A percentile compares a stretch with the other conserved stretches of the same genome.
phyloP scores from a whole-genome alignment of 2,888 invertebrate genomes.

The Hypselothyrea guttata region DNA sequence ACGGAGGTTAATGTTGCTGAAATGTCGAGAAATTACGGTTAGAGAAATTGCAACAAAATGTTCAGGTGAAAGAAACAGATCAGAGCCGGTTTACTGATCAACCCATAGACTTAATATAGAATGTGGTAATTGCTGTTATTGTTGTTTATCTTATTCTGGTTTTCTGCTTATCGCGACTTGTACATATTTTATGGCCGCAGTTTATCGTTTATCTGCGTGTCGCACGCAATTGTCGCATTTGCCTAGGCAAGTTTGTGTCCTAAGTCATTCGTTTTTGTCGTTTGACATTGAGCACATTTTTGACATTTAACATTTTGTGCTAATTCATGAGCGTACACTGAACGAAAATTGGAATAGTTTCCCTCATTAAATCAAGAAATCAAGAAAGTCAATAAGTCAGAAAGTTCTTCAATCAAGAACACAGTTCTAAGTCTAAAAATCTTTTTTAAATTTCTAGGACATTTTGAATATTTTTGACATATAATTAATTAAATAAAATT shows the following conservation, averaged over 20 bases:
- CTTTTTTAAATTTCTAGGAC: too few species aligned
- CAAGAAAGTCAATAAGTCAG: too few species aligned
- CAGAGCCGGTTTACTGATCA: slow-evolving; percentile 32
- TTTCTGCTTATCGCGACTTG: slow-evolving; percentile 51
- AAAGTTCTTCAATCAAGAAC: too few species aligned
- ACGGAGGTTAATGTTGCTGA: too few species aligned
- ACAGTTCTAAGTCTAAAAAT: too few species aligned
- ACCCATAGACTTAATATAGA: too few species aligned
- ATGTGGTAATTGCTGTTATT: slow-evolving; percentile 23
- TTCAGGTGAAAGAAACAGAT: not conserved
- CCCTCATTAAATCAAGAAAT: too few species aligned
- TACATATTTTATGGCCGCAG: slow-evolving; percentile 26
- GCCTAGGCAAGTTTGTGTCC: slow-evolving; percentile 72
- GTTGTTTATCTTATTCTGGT: slow-evolving; percentile 49
- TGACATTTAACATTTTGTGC: slow-evolving; percentile 55
- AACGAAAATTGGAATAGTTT: too few species aligned
- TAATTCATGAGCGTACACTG: too few species aligned
- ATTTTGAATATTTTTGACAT: too few species aligned
- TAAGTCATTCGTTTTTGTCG: slow-evolving; percentile 78
- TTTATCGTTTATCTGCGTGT: slow-evolving; percentile 50
- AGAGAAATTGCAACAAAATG: slow-evolving; percentile 36
- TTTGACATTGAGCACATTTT: slow-evolving; percentile 29
- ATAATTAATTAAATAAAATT: too few species aligned
- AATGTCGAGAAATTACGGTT: slow-evolving; percentile 22
- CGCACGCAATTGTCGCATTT: slow-evolving; percentile 53